Conservation (phyloP, 1,140 invertebrate genomes). For the Drosophila willistoni region DNA sequence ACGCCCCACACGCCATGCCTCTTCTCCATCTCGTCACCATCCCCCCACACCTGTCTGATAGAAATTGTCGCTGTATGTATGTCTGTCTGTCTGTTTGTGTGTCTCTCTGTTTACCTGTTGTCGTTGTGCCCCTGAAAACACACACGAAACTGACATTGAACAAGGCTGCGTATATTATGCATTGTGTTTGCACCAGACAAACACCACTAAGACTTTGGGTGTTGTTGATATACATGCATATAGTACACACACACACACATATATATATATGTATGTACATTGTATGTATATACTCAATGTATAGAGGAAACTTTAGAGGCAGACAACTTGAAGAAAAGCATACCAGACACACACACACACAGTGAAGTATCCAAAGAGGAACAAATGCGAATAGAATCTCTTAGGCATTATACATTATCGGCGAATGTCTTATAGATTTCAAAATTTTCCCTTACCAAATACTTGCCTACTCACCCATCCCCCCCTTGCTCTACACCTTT, state of each 20-base stretch:
- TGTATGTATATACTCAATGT: constrained; percentile 41
- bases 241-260: not conserved
- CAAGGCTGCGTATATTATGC: constrained; percentile 44
- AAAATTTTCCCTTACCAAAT: not conserved
- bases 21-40: no score
- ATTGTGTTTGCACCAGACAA: constrained; percentile 53
- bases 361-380: not conserved
- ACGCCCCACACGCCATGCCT: not conserved
- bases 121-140: constrained; percentile 47
- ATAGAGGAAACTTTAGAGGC: constrained; percentile 53
- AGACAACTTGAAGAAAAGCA: constrained; percentile 46
- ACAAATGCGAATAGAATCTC: not conserved
- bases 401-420: not conserved
- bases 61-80: not conserved
- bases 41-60: not conserved
- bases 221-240: constrained; percentile 21
- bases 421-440: not conserved
- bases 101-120: constrained; percentile 46
- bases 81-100: no score
- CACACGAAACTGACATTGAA: constrained; percentile 48
- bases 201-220: constrained; percentile 19
- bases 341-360: not conserved
- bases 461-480: not conserved
- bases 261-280: constrained; percentile 20
- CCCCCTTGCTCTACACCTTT: not conserved